Percentiles rank a stretch among this genome's conserved stretches.
These are phyloP conservation scores for Diloba caeruleocephala DNA, from an alignment of 2,888 invertebrate species.

Conservation along the genomic window DNA sequence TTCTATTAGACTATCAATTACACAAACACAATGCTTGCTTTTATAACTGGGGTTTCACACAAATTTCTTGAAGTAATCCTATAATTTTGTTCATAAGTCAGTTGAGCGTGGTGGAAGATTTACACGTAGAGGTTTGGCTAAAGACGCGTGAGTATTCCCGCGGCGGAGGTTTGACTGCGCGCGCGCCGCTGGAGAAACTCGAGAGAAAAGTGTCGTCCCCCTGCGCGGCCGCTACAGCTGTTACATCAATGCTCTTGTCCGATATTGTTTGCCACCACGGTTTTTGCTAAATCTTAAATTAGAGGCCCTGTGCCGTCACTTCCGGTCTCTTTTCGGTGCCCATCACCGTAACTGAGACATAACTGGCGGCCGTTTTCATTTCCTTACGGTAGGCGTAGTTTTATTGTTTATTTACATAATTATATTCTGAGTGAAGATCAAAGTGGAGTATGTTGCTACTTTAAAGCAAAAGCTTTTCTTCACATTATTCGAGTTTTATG, in stretches of 20 bases:
- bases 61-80: slow-evolving; percentile 56
- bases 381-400: slow-evolving; percentile 35
- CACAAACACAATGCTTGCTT: slow-evolving; percentile 67
- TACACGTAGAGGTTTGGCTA: slow-evolving; percentile 24
- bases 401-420: slow-evolving; percentile 45
- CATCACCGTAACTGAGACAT: slow-evolving; percentile 26
- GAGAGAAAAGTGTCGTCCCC: slow-evolving; percentile 83
- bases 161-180: slow-evolving; percentile 75
- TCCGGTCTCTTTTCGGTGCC: slow-evolving; percentile 64
- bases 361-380: slow-evolving; percentile 29
- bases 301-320: slow-evolving; percentile 62
- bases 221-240: slow-evolving; percentile 65
- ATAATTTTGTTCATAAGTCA: slow-evolving; percentile 53
- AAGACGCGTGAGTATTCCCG: slow-evolving; percentile 72
- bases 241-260: slow-evolving; percentile 82
- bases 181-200: slow-evolving; percentile 79
- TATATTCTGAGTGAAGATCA: slow-evolving; percentile 5
- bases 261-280: slow-evolving; percentile 62
- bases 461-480: slow-evolving; percentile 1
- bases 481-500: slow-evolving; percentile 17
- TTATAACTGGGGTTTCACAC: slow-evolving; percentile 58
- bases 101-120: slow-evolving; percentile 41
- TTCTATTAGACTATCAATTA: slow-evolving; percentile 66
- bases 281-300: slow-evolving; percentile 66
- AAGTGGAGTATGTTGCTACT: slow-evolving; percentile 8